These are phyloP conservation scores for Pygoscelis antarcticus DNA, from an alignment of 2,113 vertebrate species.

Conservation along the genomic window DNA sequence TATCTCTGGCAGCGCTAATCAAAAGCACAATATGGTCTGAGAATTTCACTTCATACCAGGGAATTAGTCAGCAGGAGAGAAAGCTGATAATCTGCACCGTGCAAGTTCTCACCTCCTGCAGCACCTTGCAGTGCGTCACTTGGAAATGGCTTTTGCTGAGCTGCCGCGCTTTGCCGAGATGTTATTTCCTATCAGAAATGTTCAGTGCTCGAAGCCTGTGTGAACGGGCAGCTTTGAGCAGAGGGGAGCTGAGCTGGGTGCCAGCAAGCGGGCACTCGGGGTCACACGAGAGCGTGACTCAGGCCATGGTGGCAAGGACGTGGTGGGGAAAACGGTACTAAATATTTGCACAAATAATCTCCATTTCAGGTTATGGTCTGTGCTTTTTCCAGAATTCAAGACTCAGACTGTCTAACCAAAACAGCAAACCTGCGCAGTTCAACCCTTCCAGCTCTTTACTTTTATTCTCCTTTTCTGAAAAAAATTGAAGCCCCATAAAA, in stretches of 20 bases:
- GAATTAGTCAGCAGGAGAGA: background rate
- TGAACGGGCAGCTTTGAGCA: background rate
- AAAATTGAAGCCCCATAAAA: background rate
- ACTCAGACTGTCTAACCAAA: background rate
- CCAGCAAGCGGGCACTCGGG: fast-evolving
- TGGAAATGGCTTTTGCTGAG: background rate
- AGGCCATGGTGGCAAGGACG: no score
- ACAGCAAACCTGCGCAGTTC: background rate
- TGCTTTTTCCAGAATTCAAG: background rate
- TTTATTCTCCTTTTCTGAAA: background rate
- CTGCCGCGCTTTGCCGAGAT: background rate
- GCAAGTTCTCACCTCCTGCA: background rate
- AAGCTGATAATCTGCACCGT: background rate
- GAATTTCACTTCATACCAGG: background rate
- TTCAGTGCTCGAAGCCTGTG: background rate
- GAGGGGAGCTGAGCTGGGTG: background rate
- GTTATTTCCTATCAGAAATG: background rate
- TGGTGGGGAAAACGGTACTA: background rate
- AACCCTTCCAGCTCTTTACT: background rate
- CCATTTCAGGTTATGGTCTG: background rate
- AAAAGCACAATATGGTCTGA: background rate
- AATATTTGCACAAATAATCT: background rate
- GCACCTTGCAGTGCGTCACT: background rate
- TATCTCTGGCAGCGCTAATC: background rate
- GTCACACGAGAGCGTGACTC: fast-evolving